Base-by-base conservation (phyloP, 2,113 vertebrate species). In the Ancistrus triradiatus region DNA sequence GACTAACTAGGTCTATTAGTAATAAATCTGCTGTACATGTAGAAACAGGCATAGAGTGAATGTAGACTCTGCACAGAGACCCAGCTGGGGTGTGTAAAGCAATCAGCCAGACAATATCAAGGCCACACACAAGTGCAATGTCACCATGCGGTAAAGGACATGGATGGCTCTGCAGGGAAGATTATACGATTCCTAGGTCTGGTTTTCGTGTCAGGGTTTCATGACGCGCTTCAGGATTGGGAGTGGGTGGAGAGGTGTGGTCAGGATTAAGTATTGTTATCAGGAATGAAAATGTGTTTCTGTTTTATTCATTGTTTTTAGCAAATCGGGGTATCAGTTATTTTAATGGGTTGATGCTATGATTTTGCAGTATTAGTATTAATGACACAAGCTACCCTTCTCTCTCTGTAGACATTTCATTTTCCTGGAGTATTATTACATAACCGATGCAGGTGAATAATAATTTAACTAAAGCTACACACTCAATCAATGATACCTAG, bases 81-180 rank as follows among this genome's bases (percentile, higher is more conserved):
- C 21, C 73, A 75, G 68, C 59, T 75, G 73, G 52, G 55, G 42
- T 43, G 59, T 59, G 49, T 46, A 64, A 64, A 63, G 63, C 68
- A 70, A 70, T 74, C 68, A 70, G 33, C 19, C 11, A 14, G 28
- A 57, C 63, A 64, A 66, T 66, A 69, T 21, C 31, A 60, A 70
- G 72, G 72, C 50, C 67, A 62, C 62, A 50, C 19, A 28, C 63
- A 35, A 69, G 57, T 21, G 57, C 57, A 62, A 21, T 58, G 63
- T 62, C 66, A 62, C 68, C 63, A 49, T 31, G 58, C 48, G 43
- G 19, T 74, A 57, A 74, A 74, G 42, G 48, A 66, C 63, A n/a
- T n/a, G n/a, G n/a, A 62, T 28, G 24, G 9, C 51, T 42, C 37
- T 37, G 58, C 38, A 40, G 27, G 47, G 48, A 51, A 21, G 61